phyloP scores from a whole-genome alignment of 2,888 invertebrate species.

The Platycheirus rosarum region DNA sequence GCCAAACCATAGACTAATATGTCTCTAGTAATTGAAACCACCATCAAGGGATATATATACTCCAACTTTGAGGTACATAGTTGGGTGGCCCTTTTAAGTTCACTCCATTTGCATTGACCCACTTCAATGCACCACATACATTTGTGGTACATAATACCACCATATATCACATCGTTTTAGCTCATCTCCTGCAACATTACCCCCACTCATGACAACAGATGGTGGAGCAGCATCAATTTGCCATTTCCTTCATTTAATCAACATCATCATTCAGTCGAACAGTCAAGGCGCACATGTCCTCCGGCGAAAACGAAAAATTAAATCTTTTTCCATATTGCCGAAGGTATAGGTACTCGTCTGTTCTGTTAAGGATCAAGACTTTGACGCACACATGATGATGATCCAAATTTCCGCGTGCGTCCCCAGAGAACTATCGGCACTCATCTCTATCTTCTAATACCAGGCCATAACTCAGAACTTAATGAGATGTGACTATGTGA shows the following conservation, averaged over 20 bases:
- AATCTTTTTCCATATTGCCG: slow-evolving; percentile 10
- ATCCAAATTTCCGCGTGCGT: slow-evolving; percentile 1
- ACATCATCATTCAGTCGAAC: slow-evolving; percentile 44
- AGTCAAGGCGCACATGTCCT: background rate
- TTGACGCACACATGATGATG: slow-evolving; percentile 3
- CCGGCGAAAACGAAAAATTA: background rate
- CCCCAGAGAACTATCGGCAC: background rate
- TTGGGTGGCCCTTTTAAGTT: background rate
- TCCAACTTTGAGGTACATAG: background rate
- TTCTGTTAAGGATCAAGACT: slow-evolving; percentile 18
- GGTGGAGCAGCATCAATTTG: slow-evolving; percentile 20
- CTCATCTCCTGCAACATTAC: slow-evolving; percentile 14
- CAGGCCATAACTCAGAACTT: slow-evolving; percentile 54
- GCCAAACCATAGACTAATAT: too few species aligned
- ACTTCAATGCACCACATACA: slow-evolving; percentile 1
- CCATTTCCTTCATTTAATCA: slow-evolving; percentile 42
- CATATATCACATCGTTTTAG: slow-evolving; percentile 12
- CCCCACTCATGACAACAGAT: slow-evolving; percentile 21
- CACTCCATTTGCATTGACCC: slow-evolving; percentile 40
- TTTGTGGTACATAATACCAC: background rate
- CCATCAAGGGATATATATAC: too few species aligned
- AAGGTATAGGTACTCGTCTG: background rate
- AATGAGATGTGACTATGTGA: slow-evolving; percentile 66
- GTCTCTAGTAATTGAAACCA: too few species aligned
- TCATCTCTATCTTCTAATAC: background rate